These are phyloP conservation scores for Pao palembangensis DNA, from an alignment of 2,113 vertebrate genomes.

Conservation along the genomic window DNA sequence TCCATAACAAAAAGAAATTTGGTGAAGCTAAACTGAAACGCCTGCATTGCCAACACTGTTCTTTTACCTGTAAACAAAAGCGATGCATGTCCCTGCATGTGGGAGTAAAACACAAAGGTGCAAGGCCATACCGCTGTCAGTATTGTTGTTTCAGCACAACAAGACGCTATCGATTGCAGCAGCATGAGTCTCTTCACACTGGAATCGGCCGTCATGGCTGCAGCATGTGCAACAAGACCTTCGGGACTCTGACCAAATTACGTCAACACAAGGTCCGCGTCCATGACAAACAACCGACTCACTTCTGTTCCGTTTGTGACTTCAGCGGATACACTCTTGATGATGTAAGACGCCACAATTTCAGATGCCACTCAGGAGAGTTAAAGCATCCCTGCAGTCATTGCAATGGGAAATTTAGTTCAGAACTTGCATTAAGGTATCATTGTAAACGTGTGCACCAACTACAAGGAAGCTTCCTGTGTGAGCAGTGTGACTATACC, in stretches of 20 bases:
- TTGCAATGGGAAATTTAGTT: constrained; percentile 87
- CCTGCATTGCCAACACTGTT: constrained; percentile 72
- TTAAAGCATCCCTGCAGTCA: constrained; percentile 76
- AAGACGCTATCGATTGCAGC: constrained; percentile 85
- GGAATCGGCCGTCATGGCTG: constrained; percentile 87
- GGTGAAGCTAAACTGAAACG: neutral
- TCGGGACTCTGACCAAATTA: constrained; percentile 88
- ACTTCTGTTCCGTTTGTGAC: constrained; percentile 87
- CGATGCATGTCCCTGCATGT: constrained; percentile 82
- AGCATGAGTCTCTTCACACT: constrained; percentile 89
- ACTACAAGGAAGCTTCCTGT: constrained; percentile 62
- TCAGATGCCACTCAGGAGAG: constrained; percentile 85
- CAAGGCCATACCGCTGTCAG: constrained; percentile 77
- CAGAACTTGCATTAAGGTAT: constrained; percentile 85
- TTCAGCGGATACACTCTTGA: constrained; percentile 87
- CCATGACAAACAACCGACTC: constrained; percentile 86
- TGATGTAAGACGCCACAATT: constrained; percentile 84
- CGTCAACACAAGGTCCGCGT: constrained; percentile 85
- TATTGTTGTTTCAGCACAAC: constrained; percentile 85
- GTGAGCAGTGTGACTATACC: constrained; percentile 75
- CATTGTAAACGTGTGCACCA: constrained; percentile 82
- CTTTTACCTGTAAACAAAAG: constrained; percentile 85
- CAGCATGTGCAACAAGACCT: constrained; percentile 80
- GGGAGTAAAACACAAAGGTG: constrained; percentile 82
- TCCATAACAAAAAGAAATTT: constrained; percentile 63